Evolutionary conservation across 2,113 vertebrate species (phyloP).

Genomic region (Ptilonorhynchus violaceus): DNA sequence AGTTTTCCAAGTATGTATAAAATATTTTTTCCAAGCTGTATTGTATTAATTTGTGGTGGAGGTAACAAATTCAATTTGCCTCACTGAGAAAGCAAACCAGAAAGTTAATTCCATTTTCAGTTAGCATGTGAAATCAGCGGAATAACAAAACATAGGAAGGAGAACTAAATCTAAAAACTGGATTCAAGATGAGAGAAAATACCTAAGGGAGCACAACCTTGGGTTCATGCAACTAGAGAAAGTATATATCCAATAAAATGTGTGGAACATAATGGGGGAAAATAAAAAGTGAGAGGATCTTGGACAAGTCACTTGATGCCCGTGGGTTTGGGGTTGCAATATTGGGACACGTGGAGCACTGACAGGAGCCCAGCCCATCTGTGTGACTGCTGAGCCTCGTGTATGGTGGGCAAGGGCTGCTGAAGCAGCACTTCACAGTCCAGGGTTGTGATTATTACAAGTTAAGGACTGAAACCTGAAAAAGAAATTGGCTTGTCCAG

Average conservation of each 20-base stretch:
- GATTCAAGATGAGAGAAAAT: not conserved
- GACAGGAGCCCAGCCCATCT: not conserved
- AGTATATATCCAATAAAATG: not conserved
- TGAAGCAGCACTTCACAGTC: not conserved
- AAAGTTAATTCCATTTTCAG: slow-evolving; percentile 19
- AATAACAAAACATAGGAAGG: not conserved
- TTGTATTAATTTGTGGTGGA: slow-evolving; percentile 20
- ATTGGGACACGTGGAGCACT: not conserved
- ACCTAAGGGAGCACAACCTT: not conserved
- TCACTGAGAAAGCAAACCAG: not conserved
- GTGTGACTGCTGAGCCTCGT: fast-evolving
- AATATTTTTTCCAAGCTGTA: not conserved
- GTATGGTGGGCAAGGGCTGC: not conserved
- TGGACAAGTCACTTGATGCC: fast-evolving
- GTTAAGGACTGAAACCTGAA: not conserved
- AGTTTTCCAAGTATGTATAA: not conserved
- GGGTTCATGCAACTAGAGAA: fast-evolving
- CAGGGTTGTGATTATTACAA: not conserved
- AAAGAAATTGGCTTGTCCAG: not conserved
- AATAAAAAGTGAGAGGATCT: not conserved
- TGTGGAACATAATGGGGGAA: not conserved
- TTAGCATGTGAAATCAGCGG: not conserved
- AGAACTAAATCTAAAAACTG: not conserved
- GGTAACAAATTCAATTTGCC: slow-evolving; percentile 15
- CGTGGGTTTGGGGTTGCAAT: fast-evolving